Percentiles rank a stretch among this genome's conserved stretches.
Evolutionary conservation across 2,888 invertebrate genomes (phyloP).

Genomic region (Abscondita cerata): DNA sequence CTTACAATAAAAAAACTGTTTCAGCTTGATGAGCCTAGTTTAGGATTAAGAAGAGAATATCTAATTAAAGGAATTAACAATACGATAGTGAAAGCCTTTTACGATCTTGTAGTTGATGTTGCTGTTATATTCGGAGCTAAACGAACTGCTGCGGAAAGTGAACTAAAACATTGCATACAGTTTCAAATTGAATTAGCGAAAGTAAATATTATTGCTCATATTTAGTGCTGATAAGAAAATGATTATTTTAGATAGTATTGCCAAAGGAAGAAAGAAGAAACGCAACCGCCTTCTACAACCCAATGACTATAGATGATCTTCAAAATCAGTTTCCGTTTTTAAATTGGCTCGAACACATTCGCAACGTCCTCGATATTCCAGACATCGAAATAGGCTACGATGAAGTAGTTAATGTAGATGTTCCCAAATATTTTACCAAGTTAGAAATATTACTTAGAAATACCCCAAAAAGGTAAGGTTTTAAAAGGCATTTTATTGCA

Average conservation of each 20-base stretch:
- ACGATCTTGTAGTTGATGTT: constrained; percentile 44
- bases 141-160: constrained; percentile 35
- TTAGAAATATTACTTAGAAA: constrained; percentile 67
- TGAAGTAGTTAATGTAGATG: constrained; percentile 84
- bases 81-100: constrained; percentile 39
- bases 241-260: constrained; percentile 71
- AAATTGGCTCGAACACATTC: constrained; percentile 85
- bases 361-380: constrained; percentile 72
- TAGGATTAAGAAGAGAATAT: constrained; percentile 40
- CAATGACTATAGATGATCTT: constrained; percentile 81
- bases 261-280: constrained; percentile 91
- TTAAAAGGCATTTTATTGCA: too few species aligned
- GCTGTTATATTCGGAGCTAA: constrained; percentile 45
- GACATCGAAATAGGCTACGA: constrained; percentile 67
- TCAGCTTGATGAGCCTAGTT: constrained; percentile 39
- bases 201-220: constrained; percentile 51
- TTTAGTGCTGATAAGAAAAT: background rate
- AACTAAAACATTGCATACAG: constrained; percentile 41
- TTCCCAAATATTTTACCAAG: constrained; percentile 78
- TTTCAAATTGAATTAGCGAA: constrained; percentile 43
- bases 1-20: too few species aligned
- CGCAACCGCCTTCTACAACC: constrained; percentile 87
- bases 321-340: constrained; percentile 76
- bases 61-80: constrained; percentile 38
- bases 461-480: constrained; percentile 64